Evolutionary conservation across 2,888 invertebrate species (phyloP), one percentile per base, ranked within the genome.

Genomic region (Eupithecia dodoneata): DNA sequence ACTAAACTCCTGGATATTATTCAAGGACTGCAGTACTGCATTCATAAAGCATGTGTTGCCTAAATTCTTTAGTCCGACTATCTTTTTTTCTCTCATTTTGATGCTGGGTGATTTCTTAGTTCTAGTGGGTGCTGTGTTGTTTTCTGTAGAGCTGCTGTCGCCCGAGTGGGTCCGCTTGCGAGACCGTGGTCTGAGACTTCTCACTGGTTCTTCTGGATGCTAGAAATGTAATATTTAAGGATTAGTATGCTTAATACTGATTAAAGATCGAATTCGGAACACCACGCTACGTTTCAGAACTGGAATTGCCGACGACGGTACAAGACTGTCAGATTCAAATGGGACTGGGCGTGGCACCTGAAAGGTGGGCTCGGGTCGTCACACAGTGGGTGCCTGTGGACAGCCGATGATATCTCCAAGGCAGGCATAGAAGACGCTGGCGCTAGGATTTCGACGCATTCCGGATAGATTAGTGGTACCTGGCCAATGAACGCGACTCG

Each of bases 41-140:
- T 98, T 98, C 98, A 98, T 98, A 88, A 98, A 98, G 91, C 98
- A 98, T 73, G 98, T 98, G 89, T 98, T 98, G 83, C 98, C 98
- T 88, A 98, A 95, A 94, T 98, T 98, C 87, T 97, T 96, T 87
- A 98, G 94, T 59, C 98, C 97, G 84, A 97, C 96, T 77, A 97
- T 96, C 86, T 93, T 96, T 86, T 96, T 96, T 80, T 96, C 96
- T 85, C 95, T 95, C 84, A 88, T 93, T 86, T 95, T 96, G 65
- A 94, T 95, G 78, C 88, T 89, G 5, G 90, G 87, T 6, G 91
- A 90, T 45, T 92, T 93, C 81, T 93, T 91, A 85, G 93, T 92
- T 85, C 83, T 89, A 76, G 85, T 81, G 45, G 86, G 86, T 67
- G 87, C 85, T 42, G 85, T 83, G 82, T 91, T 93, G 82, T 95